Base-by-base conservation (phyloP, 2,888 invertebrate species). In the Stenichneumon culpator region DNA sequence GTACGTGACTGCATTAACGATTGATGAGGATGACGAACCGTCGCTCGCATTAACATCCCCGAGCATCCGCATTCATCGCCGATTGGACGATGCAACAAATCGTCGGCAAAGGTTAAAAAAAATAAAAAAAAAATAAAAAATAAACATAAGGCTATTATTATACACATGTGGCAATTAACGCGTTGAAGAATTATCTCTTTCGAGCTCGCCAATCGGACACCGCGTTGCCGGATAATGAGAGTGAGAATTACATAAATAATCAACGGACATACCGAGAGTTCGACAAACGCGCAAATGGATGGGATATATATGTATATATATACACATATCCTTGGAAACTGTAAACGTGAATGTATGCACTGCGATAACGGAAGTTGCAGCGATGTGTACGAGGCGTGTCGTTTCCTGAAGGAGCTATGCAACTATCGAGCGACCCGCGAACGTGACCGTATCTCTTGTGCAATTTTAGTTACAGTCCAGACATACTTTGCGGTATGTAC, bases 341-440 rank as follows among this genome's bases (percentile, higher is more conserved):
- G n/a, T 28, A 28, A 28, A 32, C 60, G 22, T 19, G 50, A 22
- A 19, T 60, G 57, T 60, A 36, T 22, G 19, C 36, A 22, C 28
- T 75, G 65, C 28, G n/a, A 78, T 63, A 84, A 82, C 81, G 90
- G 90, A 90, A 90, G 89, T 90, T 89, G 89, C 89, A 89, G 65
- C 81, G 85, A 88, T 86, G 84, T 82, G 73, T 81, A 85, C 86
- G 88, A 88, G 88, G 87, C 87, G 86, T 88, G 88, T 86, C 87
- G 88, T 89, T 90, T 90, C 89, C 90, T 89, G 87, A 86, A 87
- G 83, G 86, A 86, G 87, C 67, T 84, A 65, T 81, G 81, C 69
- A 81, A 79, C 74, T 63, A 6, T 1, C 22, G 60, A 19, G 44
- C 69, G 65, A 75, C 69, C 74, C 44, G 69, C 78, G 69, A 63